Conservation (phyloP, 2,888 invertebrate species). For the Drosophila trichaetosa region DNA sequence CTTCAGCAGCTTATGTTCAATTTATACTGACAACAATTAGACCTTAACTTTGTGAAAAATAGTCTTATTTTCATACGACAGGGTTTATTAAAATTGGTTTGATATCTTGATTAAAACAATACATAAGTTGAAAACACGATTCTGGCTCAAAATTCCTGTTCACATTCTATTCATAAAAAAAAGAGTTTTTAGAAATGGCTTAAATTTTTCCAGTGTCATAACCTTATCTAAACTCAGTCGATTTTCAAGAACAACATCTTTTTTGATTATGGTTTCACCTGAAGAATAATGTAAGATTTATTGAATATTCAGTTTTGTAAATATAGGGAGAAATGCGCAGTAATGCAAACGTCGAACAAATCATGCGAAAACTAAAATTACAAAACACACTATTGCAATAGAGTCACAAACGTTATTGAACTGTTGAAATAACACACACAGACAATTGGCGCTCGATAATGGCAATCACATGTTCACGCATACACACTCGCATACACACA, state of each 20-base stretch:
- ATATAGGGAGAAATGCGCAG: neutral
- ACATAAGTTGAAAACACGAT: neutral
- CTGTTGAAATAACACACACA: conserved; percentile 29
- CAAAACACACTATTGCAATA: conserved; percentile 14
- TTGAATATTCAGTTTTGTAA: neutral
- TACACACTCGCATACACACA: conserved; percentile 9
- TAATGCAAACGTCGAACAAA: conserved; percentile 16
- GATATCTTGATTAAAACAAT: neutral
- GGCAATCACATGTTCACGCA: conserved; percentile 11
- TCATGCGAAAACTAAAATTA: conserved; percentile 19
- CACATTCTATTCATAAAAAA: neutral
- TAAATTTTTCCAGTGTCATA: neutral
- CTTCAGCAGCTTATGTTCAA: neutral
- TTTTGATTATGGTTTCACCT: neutral
- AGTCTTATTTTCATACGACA: neutral
- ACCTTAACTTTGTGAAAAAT: neutral
- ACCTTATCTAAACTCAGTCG: neutral
- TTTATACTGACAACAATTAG: neutral
- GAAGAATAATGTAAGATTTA: neutral
- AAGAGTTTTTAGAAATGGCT: neutral
- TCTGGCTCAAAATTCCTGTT: neutral
- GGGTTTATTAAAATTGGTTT: neutral
- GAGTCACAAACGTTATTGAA: conserved; percentile 53
- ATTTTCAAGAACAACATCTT: neutral
- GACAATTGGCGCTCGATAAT: conserved; percentile 37